These are phyloP conservation scores for Trachelus troglodyta DNA, from an alignment of 2,888 invertebrate species.

Conservation along the genomic window DNA sequence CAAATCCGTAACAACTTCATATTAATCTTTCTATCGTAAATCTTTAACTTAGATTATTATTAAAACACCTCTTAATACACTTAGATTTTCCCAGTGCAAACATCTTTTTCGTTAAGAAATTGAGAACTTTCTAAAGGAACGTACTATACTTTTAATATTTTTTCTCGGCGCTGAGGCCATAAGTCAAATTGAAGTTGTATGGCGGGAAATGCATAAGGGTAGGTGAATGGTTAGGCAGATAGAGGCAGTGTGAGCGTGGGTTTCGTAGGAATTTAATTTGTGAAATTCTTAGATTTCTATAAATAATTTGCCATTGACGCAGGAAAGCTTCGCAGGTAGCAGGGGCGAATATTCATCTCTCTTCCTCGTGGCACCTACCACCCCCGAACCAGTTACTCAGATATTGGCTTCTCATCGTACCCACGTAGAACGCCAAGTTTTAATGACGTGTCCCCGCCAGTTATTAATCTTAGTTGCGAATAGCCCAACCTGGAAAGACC, in stretches of 20 bases:
- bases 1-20: not conserved
- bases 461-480: slow-evolving; percentile 13
- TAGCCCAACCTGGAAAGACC: not conserved
- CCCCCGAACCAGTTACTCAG: not conserved
- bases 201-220: not conserved
- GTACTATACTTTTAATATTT: not conserved
- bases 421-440: slow-evolving; percentile 13
- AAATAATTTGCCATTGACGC: slow-evolving; percentile 9
- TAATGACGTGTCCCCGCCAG: slow-evolving; percentile 17
- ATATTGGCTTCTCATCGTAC: not conserved
- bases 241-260: not conserved
- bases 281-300: slow-evolving; percentile 14
- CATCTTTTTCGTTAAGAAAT: not conserved
- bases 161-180: not conserved
- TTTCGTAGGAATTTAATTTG: slow-evolving; percentile 15
- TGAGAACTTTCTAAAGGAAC: too few species aligned
- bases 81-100: not conserved
- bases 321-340: not conserved
- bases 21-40: not conserved
- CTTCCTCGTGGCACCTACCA: not conserved
- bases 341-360: not conserved
- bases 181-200: not conserved
- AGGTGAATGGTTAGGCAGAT: not conserved
- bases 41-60: not conserved
- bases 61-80: not conserved